Conservation (phyloP, 2,888 invertebrate genomes). For the Cremastobaeus sp. region DNA sequence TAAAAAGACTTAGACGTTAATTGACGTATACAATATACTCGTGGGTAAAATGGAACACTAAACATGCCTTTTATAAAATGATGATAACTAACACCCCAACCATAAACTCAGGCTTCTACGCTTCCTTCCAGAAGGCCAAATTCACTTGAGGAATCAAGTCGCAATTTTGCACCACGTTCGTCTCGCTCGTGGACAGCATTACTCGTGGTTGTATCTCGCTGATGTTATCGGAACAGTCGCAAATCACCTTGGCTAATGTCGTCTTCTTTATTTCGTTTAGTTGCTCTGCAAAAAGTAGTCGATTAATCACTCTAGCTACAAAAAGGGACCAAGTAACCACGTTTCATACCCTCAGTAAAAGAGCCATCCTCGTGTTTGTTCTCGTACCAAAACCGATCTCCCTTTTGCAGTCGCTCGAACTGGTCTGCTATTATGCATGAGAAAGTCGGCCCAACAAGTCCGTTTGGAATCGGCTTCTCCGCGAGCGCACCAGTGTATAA, state of each 20-base stretch:
- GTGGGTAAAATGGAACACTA: too few species aligned
- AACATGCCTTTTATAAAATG: too few species aligned
- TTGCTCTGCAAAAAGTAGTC: constrained; percentile 84
- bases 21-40: too few species aligned
- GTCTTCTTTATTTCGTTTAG: constrained; percentile 88
- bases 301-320: too few species aligned
- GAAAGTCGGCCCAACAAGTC: constrained; percentile 90
- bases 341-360: constrained; percentile 82
- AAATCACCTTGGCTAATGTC: constrained; percentile 86
- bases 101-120: too few species aligned
- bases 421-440: constrained; percentile 92
- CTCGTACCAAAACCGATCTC: constrained; percentile 95
- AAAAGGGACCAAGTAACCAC: too few species aligned
- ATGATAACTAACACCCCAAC: too few species aligned
- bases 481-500: constrained; percentile 92
- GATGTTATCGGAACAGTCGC: constrained; percentile 86
- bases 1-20: too few species aligned
- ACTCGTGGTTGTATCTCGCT: constrained; percentile 83
- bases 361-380: constrained; percentile 82
- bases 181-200: constrained; percentile 83
- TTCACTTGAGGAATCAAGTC: constrained; percentile 81
- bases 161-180: constrained; percentile 84
- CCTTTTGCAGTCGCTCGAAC: constrained; percentile 88
- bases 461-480: constrained; percentile 85
- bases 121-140: constrained; percentile 81